phyloP scores from a whole-genome alignment of 2,113 vertebrate genomes.

The Nycticebus coucang region DNA sequence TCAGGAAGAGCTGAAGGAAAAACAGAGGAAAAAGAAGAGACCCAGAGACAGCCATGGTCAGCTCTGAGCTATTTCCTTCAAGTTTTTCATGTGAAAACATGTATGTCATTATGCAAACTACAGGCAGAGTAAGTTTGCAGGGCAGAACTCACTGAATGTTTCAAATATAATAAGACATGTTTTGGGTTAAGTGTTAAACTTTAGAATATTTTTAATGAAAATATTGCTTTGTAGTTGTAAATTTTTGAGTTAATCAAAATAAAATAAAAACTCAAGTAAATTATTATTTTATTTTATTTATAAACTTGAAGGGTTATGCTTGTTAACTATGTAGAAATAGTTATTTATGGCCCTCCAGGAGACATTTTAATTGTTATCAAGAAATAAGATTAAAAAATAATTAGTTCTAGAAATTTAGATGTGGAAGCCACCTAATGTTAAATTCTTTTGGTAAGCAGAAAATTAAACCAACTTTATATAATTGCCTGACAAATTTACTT shows the following conservation, averaged over 20 bases:
- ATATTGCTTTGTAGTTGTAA: not conserved
- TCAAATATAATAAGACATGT: conserved; percentile 9
- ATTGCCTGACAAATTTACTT: conserved; percentile 75
- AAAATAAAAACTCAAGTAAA: not conserved
- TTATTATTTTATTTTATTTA: conserved; percentile 49
- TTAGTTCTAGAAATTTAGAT: conserved; percentile 58
- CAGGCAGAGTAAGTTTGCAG: not conserved
- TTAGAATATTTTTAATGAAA: not conserved
- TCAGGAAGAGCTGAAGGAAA: conserved; percentile 34
- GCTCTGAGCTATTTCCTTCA: not conserved
- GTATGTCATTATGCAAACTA: not conserved
- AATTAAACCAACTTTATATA: conserved; percentile 74
- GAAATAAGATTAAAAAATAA: not conserved
- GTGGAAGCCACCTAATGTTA: conserved; percentile 27
- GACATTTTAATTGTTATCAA: conserved; percentile 6
- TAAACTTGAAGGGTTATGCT: not conserved
- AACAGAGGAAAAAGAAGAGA: not conserved
- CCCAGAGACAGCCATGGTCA: not conserved
- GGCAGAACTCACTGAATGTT: not conserved
- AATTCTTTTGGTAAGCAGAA: conserved; percentile 60
- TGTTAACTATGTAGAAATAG: not conserved
- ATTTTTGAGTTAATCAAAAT: not conserved
- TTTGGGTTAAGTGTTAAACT: conserved; percentile 12
- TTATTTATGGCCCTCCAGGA: not conserved
- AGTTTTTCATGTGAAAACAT: not conserved